Base-by-base conservation (phyloP, 2,113 vertebrate genomes). In the Elephas maximus region DNA sequence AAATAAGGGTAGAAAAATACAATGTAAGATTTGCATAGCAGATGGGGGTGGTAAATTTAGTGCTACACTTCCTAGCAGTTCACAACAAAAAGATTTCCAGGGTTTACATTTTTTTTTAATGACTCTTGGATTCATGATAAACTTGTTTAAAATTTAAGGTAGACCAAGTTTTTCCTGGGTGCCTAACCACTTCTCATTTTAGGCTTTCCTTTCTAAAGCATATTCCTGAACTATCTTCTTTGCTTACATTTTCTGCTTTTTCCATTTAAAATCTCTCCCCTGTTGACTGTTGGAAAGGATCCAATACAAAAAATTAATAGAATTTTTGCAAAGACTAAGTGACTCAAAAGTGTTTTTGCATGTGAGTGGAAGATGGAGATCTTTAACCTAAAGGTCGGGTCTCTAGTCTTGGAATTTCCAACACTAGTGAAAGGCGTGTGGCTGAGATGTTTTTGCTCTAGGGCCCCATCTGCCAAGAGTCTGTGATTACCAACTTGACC, bases 1-100 rank as follows among this genome's bases (percentile, higher is more conserved):
- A 77, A 82, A 73, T 63, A 57, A 83, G 67, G 48, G 26, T 9
- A 67, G 86, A 90, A 89, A 91, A 93, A 78, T 45, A 20, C 73
- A 82, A 83, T 51, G 0, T 65, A 73, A 84, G 28, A 45, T n/a
- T 48, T 2, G 7, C 74, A 86, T 1, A 1, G 17, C 41, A 18
- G 33, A 62, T 30, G 2, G 3, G 24, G n/a, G 14, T 23, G 26
- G 10, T 60, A 51, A 63, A 86, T 63, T 67, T 73, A 48, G 21
- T 4, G 23, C 18, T 41, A 74, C 79, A 24, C 9, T 81, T 76
- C 28, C 74, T 41, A 30, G 79, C 17, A 84, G 51, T 62, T 62
- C 79, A 63, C 73, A 71, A 10, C 20, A 33, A 15, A 73, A 77
- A 37, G 11, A 67, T 45, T 60, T 85, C 48, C 24, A 91, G 28